phyloP scores from a whole-genome alignment of 2,113 vertebrate species.

The Boleophthalmus pectinirostris region DNA sequence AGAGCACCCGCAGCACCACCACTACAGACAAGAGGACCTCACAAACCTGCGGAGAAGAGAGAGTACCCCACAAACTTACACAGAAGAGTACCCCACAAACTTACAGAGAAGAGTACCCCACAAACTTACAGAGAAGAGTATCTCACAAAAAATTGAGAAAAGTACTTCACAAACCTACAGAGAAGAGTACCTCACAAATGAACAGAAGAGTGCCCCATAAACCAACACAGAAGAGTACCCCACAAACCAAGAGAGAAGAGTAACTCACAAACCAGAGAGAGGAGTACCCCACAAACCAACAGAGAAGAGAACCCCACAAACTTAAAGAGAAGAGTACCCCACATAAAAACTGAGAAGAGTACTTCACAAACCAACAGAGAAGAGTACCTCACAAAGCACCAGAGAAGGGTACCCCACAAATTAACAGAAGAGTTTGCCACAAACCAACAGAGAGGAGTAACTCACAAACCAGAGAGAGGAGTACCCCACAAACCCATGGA shows the following conservation, averaged over 20 bases:
- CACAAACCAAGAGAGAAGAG: background rate
- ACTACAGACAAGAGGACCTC: background rate
- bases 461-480: no score
- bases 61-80: background rate
- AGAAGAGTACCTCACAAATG: background rate
- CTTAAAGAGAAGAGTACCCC: no score
- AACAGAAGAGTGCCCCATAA: background rate
- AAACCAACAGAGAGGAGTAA: no score
- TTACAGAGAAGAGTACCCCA: no score
- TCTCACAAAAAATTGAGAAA: no score
- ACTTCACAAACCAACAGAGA: background rate
- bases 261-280: slow-evolving; percentile 1
- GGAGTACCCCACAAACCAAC: no score
- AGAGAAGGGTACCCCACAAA: background rate
- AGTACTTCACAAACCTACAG: background rate
- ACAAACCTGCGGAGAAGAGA: background rate
- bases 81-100: background rate
- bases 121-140: background rate
- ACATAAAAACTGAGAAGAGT: background rate
- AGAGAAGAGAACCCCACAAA: no score
- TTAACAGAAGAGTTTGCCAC: no score
- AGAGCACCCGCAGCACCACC: slow-evolving; percentile 14
- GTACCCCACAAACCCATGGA: no score
- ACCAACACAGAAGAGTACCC: background rate
- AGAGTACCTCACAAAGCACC: background rate